Conservation (phyloP, 2,113 vertebrate genomes). For the Silurus glanis region DNA sequence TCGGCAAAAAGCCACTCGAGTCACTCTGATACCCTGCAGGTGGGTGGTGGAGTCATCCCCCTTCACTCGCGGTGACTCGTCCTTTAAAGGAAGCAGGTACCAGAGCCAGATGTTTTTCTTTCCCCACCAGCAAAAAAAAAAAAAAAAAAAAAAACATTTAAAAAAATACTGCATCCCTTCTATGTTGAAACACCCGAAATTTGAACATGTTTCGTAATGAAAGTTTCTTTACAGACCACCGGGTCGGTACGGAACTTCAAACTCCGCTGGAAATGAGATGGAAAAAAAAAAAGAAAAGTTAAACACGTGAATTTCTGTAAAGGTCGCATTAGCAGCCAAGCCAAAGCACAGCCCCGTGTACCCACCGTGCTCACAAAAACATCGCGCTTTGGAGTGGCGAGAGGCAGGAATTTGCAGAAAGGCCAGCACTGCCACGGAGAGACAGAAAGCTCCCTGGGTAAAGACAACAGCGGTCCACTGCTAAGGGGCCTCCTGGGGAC, state of each 20-base stretch:
- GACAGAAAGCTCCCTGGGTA: conserved; percentile 46
- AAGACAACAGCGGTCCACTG: conserved; percentile 48
- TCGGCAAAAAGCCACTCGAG: too few relatives aligned
- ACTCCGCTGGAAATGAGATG: conserved; percentile 17
- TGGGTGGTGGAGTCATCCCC: too few relatives aligned
- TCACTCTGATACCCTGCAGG: too few relatives aligned
- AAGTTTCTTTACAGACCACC: conserved; percentile 17
- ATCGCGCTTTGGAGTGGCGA: conserved; percentile 13
- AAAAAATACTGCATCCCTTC: neutral
- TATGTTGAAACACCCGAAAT: neutral
- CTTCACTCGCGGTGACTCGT: neutral
- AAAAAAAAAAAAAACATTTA: neutral
- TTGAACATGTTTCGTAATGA: neutral
- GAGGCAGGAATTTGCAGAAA: conserved; percentile 43
- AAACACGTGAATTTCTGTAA: neutral
- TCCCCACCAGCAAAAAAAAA: neutral
- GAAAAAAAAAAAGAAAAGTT: neutral
- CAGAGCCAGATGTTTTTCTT: neutral
- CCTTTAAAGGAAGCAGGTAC: neutral
- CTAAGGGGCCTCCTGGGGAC: conserved; percentile 48
- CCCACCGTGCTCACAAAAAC: neutral
- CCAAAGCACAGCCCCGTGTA: neutral
- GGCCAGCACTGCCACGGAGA: conserved; percentile 38
- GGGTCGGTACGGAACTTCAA: conserved; percentile 13
- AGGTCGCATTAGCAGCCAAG: conserved; percentile 25